A percentile compares a stretch with the other conserved stretches of the same genome.
Conservation (phyloP, 2,797 vertebrate species). For the Tragopan temminckii region DNA sequence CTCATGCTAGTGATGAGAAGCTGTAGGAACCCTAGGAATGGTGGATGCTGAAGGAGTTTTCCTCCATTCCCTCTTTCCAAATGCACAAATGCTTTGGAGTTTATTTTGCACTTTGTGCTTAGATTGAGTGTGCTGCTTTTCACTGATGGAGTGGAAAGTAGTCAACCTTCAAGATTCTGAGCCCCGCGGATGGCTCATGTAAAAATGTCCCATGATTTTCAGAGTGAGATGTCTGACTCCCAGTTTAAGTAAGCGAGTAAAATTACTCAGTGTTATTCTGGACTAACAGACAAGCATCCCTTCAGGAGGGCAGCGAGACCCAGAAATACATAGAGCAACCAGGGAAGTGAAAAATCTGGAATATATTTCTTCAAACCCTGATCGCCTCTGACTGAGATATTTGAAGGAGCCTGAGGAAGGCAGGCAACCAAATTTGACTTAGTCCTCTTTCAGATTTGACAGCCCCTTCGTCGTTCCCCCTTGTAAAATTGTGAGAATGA, state of each 20-base stretch:
- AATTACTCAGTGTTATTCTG: background rate
- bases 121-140: background rate
- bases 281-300: background rate
- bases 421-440: constrained; percentile 2
- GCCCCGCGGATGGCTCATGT: background rate
- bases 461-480: constrained; percentile 1
- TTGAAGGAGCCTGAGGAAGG: constrained; percentile 25
- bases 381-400: background rate
- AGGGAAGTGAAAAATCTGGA: background rate
- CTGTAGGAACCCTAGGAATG: background rate
- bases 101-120: background rate
- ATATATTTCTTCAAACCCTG: background rate
- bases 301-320: background rate
- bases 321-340: background rate
- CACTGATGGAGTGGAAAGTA: background rate
- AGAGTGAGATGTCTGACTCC: background rate
- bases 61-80: background rate
- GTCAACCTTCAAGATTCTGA: background rate
- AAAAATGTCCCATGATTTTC: background rate
- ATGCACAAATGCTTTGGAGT: background rate
- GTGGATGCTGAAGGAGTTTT: background rate
- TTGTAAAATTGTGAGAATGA: constrained; percentile 25
- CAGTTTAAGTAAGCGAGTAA: background rate
- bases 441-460: constrained; percentile 43
- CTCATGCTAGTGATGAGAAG: background rate